Conservation (phyloP, 1,140 invertebrate genomes). For the Mya arenaria region DNA sequence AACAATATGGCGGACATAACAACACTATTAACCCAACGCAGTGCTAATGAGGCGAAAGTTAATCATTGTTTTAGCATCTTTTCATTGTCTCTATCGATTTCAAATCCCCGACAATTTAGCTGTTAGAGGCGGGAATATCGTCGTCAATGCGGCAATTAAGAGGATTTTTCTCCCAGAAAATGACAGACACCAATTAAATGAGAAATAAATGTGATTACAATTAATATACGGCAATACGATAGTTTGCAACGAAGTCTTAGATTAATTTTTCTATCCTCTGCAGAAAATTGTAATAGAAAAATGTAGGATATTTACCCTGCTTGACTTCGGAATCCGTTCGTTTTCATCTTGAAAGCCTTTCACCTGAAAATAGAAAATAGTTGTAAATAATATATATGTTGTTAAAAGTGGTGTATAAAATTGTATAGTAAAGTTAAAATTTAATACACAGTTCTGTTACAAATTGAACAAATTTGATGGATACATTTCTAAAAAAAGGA, state of each 20-base stretch:
- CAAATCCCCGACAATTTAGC: conserved; percentile 43
- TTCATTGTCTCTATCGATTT: conserved; percentile 53
- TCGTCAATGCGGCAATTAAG: not conserved
- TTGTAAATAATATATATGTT: too few relatives aligned
- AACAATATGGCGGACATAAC: conserved; percentile 24
- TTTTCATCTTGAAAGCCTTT: too few relatives aligned
- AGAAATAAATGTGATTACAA: not conserved
- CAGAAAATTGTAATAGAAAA: too few relatives aligned
- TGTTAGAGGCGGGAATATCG: conserved; percentile 7
- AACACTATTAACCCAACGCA: conserved; percentile 54
- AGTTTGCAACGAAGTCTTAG: not conserved
- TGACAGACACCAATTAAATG: not conserved
- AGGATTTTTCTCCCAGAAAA: not conserved
- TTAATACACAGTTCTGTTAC: too few relatives aligned
- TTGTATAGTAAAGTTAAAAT: too few relatives aligned
- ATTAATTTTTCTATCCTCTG: too few relatives aligned
- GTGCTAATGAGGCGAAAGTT: conserved; percentile 44
- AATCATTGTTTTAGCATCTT: conserved; percentile 59
- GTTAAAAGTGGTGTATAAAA: too few relatives aligned
- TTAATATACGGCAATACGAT: not conserved
- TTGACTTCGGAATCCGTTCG: too few relatives aligned
- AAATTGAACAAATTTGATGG: too few relatives aligned
- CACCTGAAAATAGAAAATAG: too few relatives aligned
- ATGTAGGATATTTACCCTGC: too few relatives aligned
- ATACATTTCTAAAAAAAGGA: too few relatives aligned